A percentile compares a stretch with the other conserved stretches of the same genome.
These are phyloP conservation scores for Watsonalla cultraria DNA, from an alignment of 2,888 invertebrate genomes.

Conservation along the genomic window DNA sequence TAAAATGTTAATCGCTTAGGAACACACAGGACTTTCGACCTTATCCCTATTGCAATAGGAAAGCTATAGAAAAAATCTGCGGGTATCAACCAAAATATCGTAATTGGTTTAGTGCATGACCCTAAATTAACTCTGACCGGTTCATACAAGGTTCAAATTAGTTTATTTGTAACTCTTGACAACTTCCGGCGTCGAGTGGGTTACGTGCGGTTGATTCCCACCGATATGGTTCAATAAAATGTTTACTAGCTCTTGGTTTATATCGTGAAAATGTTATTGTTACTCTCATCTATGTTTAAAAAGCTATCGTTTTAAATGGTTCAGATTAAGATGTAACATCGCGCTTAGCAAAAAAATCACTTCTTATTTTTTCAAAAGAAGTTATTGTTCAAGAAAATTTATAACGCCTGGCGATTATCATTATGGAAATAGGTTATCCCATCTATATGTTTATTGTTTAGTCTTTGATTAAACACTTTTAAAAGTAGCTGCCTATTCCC, in stretches of 20 bases:
- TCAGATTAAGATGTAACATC: too few relatives aligned
- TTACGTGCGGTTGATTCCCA: slow-evolving; percentile 22
- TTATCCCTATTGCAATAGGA: background rate
- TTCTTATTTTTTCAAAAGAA: too few relatives aligned
- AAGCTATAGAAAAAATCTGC: slow-evolving; percentile 18
- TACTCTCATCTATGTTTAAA: too few relatives aligned
- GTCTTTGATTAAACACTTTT: too few relatives aligned
- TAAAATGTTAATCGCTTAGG: slow-evolving; percentile 25
- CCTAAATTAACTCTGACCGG: slow-evolving; percentile 53
- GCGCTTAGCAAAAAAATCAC: too few relatives aligned
- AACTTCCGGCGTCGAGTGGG: slow-evolving; percentile 52
- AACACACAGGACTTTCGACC: background rate
- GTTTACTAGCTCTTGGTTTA: background rate
- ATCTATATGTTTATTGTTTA: too few relatives aligned
- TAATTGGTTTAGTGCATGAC: slow-evolving; percentile 37
- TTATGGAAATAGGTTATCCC: too few relatives aligned
- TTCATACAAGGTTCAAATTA: slow-evolving; percentile 61
- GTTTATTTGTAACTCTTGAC: slow-evolving; percentile 61
- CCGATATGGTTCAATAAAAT: slow-evolving; percentile 21
- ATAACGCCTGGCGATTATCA: too few relatives aligned
- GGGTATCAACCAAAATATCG: slow-evolving; percentile 21
- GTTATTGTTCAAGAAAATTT: too few relatives aligned
- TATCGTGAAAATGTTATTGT: too few relatives aligned
- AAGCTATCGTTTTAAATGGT: too few relatives aligned
- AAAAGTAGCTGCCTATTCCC: too few relatives aligned